phyloP scores from a whole-genome alignment of 2,888 invertebrate genomes.

The Hirtodrosophila trivittata region DNA sequence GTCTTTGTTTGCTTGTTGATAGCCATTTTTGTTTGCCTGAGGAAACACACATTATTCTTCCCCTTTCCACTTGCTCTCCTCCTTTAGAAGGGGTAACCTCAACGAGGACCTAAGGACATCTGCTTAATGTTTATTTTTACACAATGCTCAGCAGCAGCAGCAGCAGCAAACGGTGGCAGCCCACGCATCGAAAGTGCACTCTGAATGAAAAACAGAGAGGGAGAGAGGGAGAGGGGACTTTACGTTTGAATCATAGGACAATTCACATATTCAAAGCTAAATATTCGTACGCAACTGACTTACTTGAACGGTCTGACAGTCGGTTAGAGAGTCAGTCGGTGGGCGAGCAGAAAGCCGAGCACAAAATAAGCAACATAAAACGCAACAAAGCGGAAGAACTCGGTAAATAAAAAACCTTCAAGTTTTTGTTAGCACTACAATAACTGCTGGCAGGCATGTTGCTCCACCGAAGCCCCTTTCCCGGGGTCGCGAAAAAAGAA shows the following conservation, averaged over 20 bases:
- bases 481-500: background rate
- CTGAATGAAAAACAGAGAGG: slow-evolving; percentile 1
- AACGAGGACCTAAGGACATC: slow-evolving; percentile 15
- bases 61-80: too few species aligned
- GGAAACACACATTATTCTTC: too few species aligned
- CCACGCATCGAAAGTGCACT: slow-evolving; percentile 15
- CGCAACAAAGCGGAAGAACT: slow-evolving; percentile 54
- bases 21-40: background rate
- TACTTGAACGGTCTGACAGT: background rate
- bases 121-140: slow-evolving; percentile 28
- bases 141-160: slow-evolving; percentile 33
- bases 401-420: slow-evolving; percentile 33
- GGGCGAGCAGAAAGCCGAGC: slow-evolving; percentile 19
- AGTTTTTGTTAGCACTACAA: slow-evolving; percentile 12
- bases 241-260: background rate
- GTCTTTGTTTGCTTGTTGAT: background rate
- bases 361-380: slow-evolving; percentile 51
- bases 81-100: background rate
- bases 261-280: slow-evolving; percentile 9
- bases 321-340: background rate
- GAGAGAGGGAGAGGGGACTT: background rate
- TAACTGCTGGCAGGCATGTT: slow-evolving; percentile 15
- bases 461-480: too few species aligned
- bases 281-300: slow-evolving; percentile 15
- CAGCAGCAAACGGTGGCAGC: slow-evolving; percentile 12